Percentiles rank a stretch among this genome's conserved stretches.
These are phyloP conservation scores for Ianthella basta DNA, from an alignment of 37 sponge, comb jelly and placozoan genomes.

Conservation along the genomic window DNA sequence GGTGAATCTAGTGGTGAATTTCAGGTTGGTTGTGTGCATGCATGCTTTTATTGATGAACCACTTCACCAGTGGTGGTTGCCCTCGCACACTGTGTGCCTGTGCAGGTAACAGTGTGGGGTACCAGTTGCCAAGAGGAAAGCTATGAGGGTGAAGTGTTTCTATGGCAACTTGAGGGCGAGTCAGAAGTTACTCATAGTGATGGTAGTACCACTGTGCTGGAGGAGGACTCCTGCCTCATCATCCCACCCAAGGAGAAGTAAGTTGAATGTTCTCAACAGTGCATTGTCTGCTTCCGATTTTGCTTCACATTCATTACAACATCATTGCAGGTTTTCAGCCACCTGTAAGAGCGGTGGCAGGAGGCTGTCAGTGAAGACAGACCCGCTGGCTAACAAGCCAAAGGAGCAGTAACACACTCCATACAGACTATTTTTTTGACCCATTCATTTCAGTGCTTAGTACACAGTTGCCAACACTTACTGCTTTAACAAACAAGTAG, in stretches of 20 bases:
- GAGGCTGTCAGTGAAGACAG: slow-evolving; percentile 45
- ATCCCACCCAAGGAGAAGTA: slow-evolving; percentile 68
- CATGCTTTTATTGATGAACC: slow-evolving; percentile 12
- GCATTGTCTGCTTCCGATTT: background rate
- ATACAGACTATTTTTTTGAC: no score
- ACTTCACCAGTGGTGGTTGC: background rate
- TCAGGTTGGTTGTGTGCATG: slow-evolving; percentile 51
- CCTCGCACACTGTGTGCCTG: background rate
- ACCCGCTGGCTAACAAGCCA: slow-evolving; percentile 53
- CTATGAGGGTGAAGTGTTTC: slow-evolving; percentile 62
- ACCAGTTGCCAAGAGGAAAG: slow-evolving; percentile 26
- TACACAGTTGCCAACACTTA: no score
- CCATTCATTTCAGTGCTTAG: no score
- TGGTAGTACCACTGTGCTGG: slow-evolving; percentile 35
- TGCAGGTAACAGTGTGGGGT: slow-evolving; percentile 65
- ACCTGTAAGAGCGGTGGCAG: slow-evolving; percentile 10
- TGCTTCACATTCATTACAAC: background rate
- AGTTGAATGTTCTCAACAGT: background rate
- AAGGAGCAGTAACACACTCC: background rate
- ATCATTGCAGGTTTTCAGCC: slow-evolving; percentile 3
- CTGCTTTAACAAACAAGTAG: no score
- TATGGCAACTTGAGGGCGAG: slow-evolving; percentile 83
- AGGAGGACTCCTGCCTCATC: slow-evolving; percentile 30
- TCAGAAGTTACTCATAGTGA: slow-evolving; percentile 42
- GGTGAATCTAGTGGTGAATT: slow-evolving; percentile 64